These are phyloP conservation scores for Melanostoma mellinum DNA, from an alignment of 2,888 invertebrate genomes.

Conservation along the genomic window DNA sequence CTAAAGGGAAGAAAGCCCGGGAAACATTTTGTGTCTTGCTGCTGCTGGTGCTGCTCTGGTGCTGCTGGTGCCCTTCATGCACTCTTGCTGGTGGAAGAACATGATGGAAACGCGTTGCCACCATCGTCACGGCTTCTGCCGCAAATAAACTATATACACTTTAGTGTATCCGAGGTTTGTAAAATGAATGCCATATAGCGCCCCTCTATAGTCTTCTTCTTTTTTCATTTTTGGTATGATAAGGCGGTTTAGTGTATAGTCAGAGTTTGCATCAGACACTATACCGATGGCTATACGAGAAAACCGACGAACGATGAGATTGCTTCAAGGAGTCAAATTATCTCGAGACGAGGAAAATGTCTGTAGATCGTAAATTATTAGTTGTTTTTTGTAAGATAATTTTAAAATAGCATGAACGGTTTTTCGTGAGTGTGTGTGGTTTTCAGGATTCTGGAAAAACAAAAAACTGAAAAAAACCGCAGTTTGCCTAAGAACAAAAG, in stretches of 20 bases:
- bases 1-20: slow-evolving; percentile 33
- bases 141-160: slow-evolving; percentile 66
- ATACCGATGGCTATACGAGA: slow-evolving; percentile 17
- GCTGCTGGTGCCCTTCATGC: slow-evolving; percentile 35
- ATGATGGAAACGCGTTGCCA: slow-evolving; percentile 71
- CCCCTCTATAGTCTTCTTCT: slow-evolving; percentile 32
- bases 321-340: slow-evolving; percentile 68
- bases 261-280: slow-evolving; percentile 12
- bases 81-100: slow-evolving; percentile 39
- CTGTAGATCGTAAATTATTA: slow-evolving; percentile 70
- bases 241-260: slow-evolving; percentile 8
- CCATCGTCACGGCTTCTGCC: slow-evolving; percentile 70
- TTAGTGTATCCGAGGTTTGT: slow-evolving; percentile 55
- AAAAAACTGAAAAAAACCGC: slow-evolving; percentile 13
- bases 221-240: slow-evolving; percentile 23
- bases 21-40: slow-evolving; percentile 34
- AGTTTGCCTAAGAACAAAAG: slow-evolving; percentile 30
- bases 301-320: slow-evolving; percentile 8
- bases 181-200: slow-evolving; percentile 68
- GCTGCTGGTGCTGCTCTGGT: not conserved
- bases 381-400: slow-evolving; percentile 60
- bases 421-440: slow-evolving; percentile 41
- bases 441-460: slow-evolving; percentile 28
- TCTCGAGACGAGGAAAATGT: slow-evolving; percentile 54
- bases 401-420: slow-evolving; percentile 62